Conservation (phyloP, 2,888 invertebrate species). For the Polyploca ridens region DNA sequence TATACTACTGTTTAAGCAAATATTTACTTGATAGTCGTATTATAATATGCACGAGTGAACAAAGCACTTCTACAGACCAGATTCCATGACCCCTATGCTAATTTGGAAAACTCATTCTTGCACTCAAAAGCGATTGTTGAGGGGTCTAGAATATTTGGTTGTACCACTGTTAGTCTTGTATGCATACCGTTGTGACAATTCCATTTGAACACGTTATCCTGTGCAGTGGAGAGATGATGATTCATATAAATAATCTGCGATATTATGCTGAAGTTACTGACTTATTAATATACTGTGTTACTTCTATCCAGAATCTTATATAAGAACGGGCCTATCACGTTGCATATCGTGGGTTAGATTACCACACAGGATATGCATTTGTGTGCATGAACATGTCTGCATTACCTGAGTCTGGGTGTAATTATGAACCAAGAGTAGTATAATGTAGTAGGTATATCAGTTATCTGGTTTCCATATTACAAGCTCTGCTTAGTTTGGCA, state of each 20-base stretch:
- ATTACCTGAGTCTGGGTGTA: too few relatives aligned
- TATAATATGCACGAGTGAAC: conserved; percentile 36
- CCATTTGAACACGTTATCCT: conserved; percentile 38
- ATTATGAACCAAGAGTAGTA: too few relatives aligned
- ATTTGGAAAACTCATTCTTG: neutral
- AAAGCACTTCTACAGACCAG: conserved; percentile 29
- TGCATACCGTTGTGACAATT: conserved; percentile 46
- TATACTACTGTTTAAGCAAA: neutral
- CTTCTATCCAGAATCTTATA: neutral
- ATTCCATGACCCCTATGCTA: conserved; percentile 17
- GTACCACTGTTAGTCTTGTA: conserved; percentile 36
- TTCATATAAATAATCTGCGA: conserved; percentile 36
- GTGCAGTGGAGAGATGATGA: conserved; percentile 32
- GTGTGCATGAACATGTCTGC: too few relatives aligned
- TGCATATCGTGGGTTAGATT: too few relatives aligned
- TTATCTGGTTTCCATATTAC: too few relatives aligned
- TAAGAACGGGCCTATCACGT: too few relatives aligned
- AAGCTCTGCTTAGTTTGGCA: too few relatives aligned
- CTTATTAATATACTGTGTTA: neutral
- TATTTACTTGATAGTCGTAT: conserved; percentile 17
- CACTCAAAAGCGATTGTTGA: neutral
- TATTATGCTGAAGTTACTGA: neutral
- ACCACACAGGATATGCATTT: too few relatives aligned
- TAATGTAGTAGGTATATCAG: too few relatives aligned
- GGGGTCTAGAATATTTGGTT: conserved; percentile 24